A percentile compares a stretch with the other conserved stretches of the same genome.
Evolutionary conservation across 2,113 vertebrate genomes (phyloP).

Genomic region (Pangasianodon gigas): DNA sequence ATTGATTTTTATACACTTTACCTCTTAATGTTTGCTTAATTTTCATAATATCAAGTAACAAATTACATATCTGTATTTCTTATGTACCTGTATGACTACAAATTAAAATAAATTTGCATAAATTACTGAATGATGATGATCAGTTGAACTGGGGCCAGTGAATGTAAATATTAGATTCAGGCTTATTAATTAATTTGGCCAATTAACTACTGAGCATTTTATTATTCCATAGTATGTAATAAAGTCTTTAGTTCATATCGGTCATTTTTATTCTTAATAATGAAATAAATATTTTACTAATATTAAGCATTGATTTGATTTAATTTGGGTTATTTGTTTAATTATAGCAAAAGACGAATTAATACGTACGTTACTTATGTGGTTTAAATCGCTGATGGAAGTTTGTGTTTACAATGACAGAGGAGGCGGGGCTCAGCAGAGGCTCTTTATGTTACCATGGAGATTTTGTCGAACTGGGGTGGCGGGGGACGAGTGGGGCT

Average conservation of each 20-base stretch:
- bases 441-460: slow-evolving; percentile 86
- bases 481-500: slow-evolving; percentile 78
- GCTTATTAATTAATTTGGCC: background rate
- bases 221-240: background rate
- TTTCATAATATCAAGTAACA: background rate
- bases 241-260: too few species aligned
- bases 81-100: background rate
- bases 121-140: background rate
- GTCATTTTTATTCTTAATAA: background rate
- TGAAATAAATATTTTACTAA: background rate
- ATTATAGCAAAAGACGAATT: background rate
- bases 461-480: slow-evolving; percentile 96
- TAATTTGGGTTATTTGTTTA: background rate
- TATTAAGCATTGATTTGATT: background rate
- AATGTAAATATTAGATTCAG: background rate
- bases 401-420: slow-evolving; percentile 54
- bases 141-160: background rate
- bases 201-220: too few species aligned
- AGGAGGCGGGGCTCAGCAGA: slow-evolving; percentile 61
- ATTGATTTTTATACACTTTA: background rate
- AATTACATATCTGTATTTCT: background rate
- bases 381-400: background rate
- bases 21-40: background rate
- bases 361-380: background rate
- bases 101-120: background rate